These are phyloP conservation scores for Drosophila simulans DNA, from an alignment of 1,140 invertebrate species.

Conservation along the genomic window DNA sequence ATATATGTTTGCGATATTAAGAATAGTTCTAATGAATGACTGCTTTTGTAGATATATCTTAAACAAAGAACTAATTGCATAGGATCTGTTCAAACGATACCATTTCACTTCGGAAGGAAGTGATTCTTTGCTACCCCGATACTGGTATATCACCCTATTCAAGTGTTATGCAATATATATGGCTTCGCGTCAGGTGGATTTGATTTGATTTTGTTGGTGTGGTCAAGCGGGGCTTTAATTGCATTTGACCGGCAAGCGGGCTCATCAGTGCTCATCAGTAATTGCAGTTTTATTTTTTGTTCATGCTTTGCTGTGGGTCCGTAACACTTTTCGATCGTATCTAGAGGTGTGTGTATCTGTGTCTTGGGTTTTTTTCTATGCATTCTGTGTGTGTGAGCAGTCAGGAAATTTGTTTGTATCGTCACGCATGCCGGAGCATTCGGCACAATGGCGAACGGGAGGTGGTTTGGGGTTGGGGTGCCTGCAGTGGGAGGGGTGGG, in stretches of 20 bases:
- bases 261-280: slow-evolving; percentile 55
- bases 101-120: background rate
- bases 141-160: background rate
- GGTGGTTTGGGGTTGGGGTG: background rate
- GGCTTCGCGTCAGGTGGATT: slow-evolving; percentile 23
- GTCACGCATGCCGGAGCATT: slow-evolving; percentile 84
- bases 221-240: slow-evolving; percentile 64
- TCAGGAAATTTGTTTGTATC: slow-evolving; percentile 80
- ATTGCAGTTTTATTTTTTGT: slow-evolving; percentile 51
- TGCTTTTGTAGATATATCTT: background rate
- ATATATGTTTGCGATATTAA: too few relatives aligned
- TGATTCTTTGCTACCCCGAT: background rate
- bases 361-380: background rate
- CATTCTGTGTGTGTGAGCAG: slow-evolving; percentile 49
- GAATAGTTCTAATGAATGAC: too few relatives aligned
- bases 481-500: slow-evolving; percentile 1
- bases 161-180: slow-evolving; percentile 10
- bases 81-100: background rate
- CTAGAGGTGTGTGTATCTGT: slow-evolving; percentile 27
- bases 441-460: slow-evolving; percentile 65
- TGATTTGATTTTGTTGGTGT: slow-evolving; percentile 29
- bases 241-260: slow-evolving; percentile 57
- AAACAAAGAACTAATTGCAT: background rate
- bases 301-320: slow-evolving; percentile 33
- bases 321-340: slow-evolving; percentile 67